Evolutionary conservation across 2,888 invertebrate genomes (phyloP).

Genomic region (Agapostemon virescens): DNA sequence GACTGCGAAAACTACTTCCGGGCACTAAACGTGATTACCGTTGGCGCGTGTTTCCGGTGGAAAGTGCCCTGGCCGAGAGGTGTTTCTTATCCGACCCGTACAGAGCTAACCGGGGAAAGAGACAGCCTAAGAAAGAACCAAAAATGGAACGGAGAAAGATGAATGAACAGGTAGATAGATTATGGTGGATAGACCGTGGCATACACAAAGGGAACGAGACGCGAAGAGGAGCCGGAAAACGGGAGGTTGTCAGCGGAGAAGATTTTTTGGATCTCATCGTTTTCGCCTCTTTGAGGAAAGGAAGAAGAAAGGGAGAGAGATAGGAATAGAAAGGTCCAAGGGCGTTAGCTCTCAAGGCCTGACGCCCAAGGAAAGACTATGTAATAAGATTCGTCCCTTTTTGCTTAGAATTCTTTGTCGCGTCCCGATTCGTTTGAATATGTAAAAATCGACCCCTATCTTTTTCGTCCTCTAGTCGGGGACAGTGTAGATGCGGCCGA

Average conservation of each 20-base stretch:
- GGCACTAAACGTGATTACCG: slow-evolving; percentile 38
- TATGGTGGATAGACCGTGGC: neutral
- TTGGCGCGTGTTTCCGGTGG: slow-evolving; percentile 13
- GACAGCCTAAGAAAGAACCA: neutral
- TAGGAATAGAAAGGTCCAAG: neutral
- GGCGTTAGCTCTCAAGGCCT: neutral
- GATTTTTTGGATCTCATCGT: neutral
- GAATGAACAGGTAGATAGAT: slow-evolving; percentile 18
- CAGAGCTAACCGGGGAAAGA: neutral
- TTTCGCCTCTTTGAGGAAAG: neutral
- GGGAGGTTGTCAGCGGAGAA: neutral
- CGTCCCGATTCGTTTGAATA: slow-evolving; percentile 8
- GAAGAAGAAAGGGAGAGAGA: neutral
- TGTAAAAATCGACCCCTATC: slow-evolving; percentile 1
- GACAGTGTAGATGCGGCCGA: neutral
- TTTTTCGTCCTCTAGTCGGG: neutral
- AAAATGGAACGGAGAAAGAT: neutral
- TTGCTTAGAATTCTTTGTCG: slow-evolving; percentile 5
- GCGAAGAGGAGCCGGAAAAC: neutral
- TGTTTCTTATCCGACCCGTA: neutral
- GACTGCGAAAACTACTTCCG: slow-evolving; percentile 21
- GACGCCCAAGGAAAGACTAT: neutral
- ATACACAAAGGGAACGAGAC: neutral
- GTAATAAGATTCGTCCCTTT: slow-evolving; percentile 17
- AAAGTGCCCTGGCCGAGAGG: neutral